Base-by-base conservation (phyloP, 2,113 vertebrate genomes). In the Malaclemys terrapin region DNA sequence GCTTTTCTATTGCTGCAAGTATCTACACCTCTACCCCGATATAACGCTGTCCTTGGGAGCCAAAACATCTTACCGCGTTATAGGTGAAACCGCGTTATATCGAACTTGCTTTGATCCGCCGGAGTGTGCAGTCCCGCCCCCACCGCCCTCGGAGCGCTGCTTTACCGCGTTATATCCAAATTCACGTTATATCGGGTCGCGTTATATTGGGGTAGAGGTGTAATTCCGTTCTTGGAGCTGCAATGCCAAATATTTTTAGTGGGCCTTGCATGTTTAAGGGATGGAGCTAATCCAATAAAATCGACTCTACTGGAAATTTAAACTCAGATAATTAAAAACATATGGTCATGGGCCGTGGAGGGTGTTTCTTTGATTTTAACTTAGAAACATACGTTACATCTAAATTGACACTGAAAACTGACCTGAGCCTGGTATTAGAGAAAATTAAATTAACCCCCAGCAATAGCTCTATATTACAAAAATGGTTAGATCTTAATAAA, bases 401-500 rank as follows among this genome's bases (percentile, higher is more conserved):
- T 96, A 96, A 97, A 97, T 97, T 95, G 94, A 96, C 95, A 91
- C 95, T 88, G 94, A 14, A 87, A 96, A 95, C 91, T 96, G 96
- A 94, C 96, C 92, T 4, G 47, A 93, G 90, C 88, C 93, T 95
- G 96, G 89, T 82, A 96, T 95, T 98, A 96, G 91, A 96, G 96
- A 94, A 96, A 95, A 97, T 98, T 98, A 97, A 98, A 98, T 98
- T 98, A 98, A 98, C 97, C 97, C 96, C 93, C 85, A 96, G 96
- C 97, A 97, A 95, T 89, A 95, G 92, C 83, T 89, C 82, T 91
- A 91, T 95, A 97, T 97, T 97, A 97, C 95, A 96, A 97, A 97
- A 96, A 96, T 84, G 82, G 95, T 93, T 97, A 97, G 96, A 97
- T 97, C 93, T 97, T 97, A 97, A 98, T 98, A 97, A 97, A 98